A percentile compares a stretch with the other conserved stretches of the same genome.
phyloP scores from a whole-genome alignment of 2,797 vertebrate species.

The Eleutherodactylus coqui region DNA sequence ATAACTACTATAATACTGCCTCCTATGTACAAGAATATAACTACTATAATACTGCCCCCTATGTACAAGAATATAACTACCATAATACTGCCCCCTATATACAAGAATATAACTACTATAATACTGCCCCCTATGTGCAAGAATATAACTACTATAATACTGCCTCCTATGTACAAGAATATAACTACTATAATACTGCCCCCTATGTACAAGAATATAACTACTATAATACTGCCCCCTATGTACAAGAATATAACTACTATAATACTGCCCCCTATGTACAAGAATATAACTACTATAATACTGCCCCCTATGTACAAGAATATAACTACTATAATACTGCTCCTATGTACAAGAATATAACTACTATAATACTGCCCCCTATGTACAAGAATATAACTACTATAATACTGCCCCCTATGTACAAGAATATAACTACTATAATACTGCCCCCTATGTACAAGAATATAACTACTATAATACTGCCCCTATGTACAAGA shows the following conservation, averaged over 20 bases:
- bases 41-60: neutral
- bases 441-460: neutral
- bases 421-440: conserved; percentile 12
- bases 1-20: neutral
- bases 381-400: neutral
- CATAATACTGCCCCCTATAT: neutral
- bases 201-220: conserved; percentile 19
- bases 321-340: conserved; percentile 12
- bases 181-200: conserved; percentile 6
- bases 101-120: neutral
- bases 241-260: neutral
- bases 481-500: neutral
- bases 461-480: neutral
- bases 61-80: conserved; percentile 19
- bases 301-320: neutral
- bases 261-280: neutral
- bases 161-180: neutral
- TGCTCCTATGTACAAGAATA: neutral
- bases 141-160: conserved; percentile 4
- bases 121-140: neutral
- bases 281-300: conserved; percentile 4
- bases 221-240: neutral
- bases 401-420: neutral
- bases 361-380: neutral
- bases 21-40: neutral